Evolutionary conservation across 2,797 vertebrate genomes (phyloP).

Genomic region (Oryzias sinensis): DNA sequence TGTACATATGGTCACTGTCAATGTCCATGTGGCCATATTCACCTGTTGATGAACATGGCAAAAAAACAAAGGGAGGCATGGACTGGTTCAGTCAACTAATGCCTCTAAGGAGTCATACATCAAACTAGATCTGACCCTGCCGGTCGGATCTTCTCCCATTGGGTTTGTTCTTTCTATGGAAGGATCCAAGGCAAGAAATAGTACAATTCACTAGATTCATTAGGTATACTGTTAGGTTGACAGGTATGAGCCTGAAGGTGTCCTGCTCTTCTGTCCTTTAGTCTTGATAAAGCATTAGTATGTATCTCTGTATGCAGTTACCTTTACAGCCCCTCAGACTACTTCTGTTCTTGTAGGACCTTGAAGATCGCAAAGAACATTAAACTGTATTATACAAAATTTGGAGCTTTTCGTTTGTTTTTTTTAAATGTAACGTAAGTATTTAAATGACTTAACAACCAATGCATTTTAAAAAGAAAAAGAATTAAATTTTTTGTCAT

Average conservation of each 20-base stretch:
- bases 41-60: constrained; percentile 14
- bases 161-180: constrained; percentile 36
- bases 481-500: too few relatives aligned
- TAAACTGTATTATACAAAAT: too few relatives aligned
- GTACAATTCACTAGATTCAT: constrained; percentile 49
- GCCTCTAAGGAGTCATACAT: constrained; percentile 63
- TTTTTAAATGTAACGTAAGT: too few relatives aligned
- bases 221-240: constrained; percentile 42
- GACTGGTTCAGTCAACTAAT: constrained; percentile 29
- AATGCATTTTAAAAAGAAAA: too few relatives aligned
- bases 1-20: constrained; percentile 29
- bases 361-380: too few relatives aligned
- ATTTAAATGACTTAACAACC: too few relatives aligned
- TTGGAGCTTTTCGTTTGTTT: too few relatives aligned
- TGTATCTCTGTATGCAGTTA: constrained; percentile 4
- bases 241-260: constrained; percentile 31
- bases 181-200: constrained; percentile 41
- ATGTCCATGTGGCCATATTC: constrained; percentile 29
- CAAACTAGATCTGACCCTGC: constrained; percentile 59
- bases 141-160: constrained; percentile 44
- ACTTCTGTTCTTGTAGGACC: too few relatives aligned
- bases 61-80: constrained; percentile 43
- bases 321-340: neutral
- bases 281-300: constrained; percentile 23
- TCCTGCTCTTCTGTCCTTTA: constrained; percentile 28